These are phyloP conservation scores for Poecilia picta DNA, from an alignment of 2,797 vertebrate genomes.

Conservation along the genomic window DNA sequence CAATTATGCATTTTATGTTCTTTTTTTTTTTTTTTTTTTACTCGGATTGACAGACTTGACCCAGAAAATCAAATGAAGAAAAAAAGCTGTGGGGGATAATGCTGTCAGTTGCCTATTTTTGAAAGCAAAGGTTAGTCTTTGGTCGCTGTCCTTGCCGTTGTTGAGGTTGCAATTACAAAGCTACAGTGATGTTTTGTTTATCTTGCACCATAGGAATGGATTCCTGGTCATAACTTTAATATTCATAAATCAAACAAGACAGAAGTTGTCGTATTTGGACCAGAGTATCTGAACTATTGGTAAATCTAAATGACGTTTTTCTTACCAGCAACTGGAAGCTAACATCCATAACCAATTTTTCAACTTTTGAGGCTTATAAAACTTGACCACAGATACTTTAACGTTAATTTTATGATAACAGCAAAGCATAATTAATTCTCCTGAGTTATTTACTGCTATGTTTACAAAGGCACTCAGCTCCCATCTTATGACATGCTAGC, in stretches of 20 bases:
- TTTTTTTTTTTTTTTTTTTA: background rate
- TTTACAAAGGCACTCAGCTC: background rate
- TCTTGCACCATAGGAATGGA: background rate
- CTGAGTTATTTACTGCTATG: background rate
- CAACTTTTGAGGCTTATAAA: background rate
- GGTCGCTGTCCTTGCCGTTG: conserved; percentile 13
- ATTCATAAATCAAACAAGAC: background rate
- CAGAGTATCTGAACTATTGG: background rate
- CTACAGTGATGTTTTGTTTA: background rate
- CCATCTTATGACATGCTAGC: background rate
- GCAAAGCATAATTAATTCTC: background rate
- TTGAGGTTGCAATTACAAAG: conserved; percentile 18
- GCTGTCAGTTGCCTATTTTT: conserved; percentile 17
- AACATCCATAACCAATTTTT: background rate
- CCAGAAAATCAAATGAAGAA: conserved; percentile 56
- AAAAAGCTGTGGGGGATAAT: conserved; percentile 22
- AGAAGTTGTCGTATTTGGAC: background rate
- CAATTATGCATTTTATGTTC: conserved; percentile 51
- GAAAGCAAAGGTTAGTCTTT: conserved; percentile 36
- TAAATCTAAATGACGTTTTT: background rate
- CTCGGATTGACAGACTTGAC: conserved; percentile 52
- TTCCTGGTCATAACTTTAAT: background rate
- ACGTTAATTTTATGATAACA: background rate
- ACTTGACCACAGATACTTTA: background rate
- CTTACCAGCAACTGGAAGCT: background rate